Base-by-base conservation (phyloP, 2,113 vertebrate species). In the Maylandia zebra region DNA sequence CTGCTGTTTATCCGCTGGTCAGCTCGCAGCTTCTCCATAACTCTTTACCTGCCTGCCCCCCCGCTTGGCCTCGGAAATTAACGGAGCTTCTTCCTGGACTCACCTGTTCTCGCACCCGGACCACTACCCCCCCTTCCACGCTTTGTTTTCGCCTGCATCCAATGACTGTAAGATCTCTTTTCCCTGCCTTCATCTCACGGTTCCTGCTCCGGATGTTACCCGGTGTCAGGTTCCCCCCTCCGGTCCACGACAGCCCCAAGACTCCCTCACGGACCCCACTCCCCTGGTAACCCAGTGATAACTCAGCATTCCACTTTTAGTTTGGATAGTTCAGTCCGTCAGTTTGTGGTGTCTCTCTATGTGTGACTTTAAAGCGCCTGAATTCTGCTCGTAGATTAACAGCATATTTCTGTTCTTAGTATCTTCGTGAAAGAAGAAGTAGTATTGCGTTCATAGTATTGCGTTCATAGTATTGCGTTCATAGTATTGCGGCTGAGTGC, bases 351-450 rank as follows among this genome's bases (percentile, higher is more conserved):
- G 56, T 59, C 27, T 59, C 56, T 16, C 13, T 0, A 8, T 59
- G 27, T 64, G 59, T 19, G 30, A 64, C 57, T 61, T 64, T 64
- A 4, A 64, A 34, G 59, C 16, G 0, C 30, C 2, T 64, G 30
- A 64, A 64, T 64, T 34, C 30, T 11, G 9, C 59, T 1, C 2
- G 5, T 64, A 64, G 30, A 0, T 0, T 34, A 34, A 64, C 16
- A 34, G 5, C 9, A 34, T 19, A 34, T 19, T 19, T 64, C 30
- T 64, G 57, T 17, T 34, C 57, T 61, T 7, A 34, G 57, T 61
- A 61, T 61, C 9, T 61, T 61, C 5, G 2, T 61, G 57, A 34
- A 61, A 61, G 8, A 61, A 61, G 16, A 2, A 5, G 56, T 56
- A 22, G 27, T 27, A 27, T 27, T 27, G 27, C 27, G 27, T 27